Base-by-base conservation (phyloP, 1,140 invertebrate genomes). In the Calliopsis andreniformis region DNA sequence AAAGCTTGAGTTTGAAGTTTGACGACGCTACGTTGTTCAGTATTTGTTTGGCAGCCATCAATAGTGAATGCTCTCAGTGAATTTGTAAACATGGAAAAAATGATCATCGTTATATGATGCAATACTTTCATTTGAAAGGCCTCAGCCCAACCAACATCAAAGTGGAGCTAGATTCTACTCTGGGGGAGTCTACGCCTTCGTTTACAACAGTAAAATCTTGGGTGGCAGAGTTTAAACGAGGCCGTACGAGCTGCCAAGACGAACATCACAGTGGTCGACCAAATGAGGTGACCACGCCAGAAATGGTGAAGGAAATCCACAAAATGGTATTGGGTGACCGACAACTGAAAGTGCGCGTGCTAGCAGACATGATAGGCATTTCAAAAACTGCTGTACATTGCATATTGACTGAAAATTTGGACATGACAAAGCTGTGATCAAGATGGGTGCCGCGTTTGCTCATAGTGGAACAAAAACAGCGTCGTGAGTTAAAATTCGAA, bases 401-500 rank as follows among this genome's bases (percentile, higher is more conserved):
- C 51, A 85, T 86, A 61, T 82, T 86, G 76, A 75, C 53, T 76
- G 53, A 83, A 64, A 20, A 78, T 70, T 85, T 81, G 62, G n/a
- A 18, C 16, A 78, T 78, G 75, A 75, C 42, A 78, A 85, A 85
- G 43, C 42, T 87, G 14, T 83, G 61, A 30, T 73, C 82, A 32
- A 68, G 84, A 76, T 87, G 83, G 83, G 83, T 67, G 64, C 49
- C 64, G 32, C 64, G 47, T 0, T 67, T 55, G 2, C 51, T 67
- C 8, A 55, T 20, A 87, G 68, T 83, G 81, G 79, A 77, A 79
- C 72, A 64, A n/a, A 78, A 82, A 58, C 84, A 71, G 35, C 25
- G 28, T 10, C 28, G 51, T 10, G 86, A 85, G 73, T 84, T 90
- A 59, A 68, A 80, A 16, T 92, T 89, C 86, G 88, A 92, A 89